Evolutionary conservation across 2,113 vertebrate genomes (phyloP).

Genomic region (Porphyrio hochstetteri): DNA sequence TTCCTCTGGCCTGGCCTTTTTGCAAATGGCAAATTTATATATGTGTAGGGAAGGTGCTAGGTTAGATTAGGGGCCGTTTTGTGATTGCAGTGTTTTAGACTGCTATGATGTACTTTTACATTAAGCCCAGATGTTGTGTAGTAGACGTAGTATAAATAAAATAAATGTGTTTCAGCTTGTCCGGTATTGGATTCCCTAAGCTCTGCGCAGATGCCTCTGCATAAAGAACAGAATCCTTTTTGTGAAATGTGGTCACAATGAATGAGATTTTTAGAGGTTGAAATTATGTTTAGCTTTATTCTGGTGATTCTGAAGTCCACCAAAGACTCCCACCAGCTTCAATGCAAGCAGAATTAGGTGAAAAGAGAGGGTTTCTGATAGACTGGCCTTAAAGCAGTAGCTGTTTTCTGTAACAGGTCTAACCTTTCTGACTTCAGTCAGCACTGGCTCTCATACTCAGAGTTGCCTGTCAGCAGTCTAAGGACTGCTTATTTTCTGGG

Average conservation of each 20-base stretch:
- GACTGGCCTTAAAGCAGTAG: not conserved
- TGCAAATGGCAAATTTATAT: not conserved
- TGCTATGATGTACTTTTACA: not conserved
- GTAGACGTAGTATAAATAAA: constrained; percentile 39
- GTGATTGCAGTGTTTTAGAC: not conserved
- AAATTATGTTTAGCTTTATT: not conserved
- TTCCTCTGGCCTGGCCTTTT: not conserved
- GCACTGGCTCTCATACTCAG: not conserved
- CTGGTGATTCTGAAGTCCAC: not conserved
- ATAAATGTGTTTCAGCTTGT: constrained; percentile 38
- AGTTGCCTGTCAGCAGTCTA: not conserved
- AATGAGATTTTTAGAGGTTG: not conserved
- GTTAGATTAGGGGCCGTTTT: not conserved
- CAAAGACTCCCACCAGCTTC: not conserved
- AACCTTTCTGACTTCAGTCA: not conserved
- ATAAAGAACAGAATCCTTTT: not conserved
- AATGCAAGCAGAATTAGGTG: not conserved
- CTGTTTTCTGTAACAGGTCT: not conserved
- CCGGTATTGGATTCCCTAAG: constrained; percentile 1
- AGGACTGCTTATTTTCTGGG: not conserved
- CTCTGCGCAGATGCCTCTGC: not conserved
- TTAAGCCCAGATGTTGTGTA: constrained; percentile 54
- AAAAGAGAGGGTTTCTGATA: not conserved
- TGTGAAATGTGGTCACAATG: not conserved
- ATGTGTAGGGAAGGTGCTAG: not conserved